Conservation (phyloP, 2,797 vertebrate species). For the Hippopotamyrus pictus region DNA sequence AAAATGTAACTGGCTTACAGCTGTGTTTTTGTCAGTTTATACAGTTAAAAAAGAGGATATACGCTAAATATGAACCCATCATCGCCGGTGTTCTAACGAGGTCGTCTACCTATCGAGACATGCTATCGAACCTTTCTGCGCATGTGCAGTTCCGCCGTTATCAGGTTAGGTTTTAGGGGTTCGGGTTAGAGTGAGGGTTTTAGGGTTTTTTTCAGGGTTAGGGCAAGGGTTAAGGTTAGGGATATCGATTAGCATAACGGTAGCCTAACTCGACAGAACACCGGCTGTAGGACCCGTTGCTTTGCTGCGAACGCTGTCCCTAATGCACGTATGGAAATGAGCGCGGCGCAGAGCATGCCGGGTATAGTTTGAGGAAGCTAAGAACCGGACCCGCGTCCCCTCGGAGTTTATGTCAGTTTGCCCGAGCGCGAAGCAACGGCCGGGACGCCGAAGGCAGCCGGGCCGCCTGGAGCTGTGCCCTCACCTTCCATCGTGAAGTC, state of each 20-base stretch:
- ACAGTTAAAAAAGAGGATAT: neutral
- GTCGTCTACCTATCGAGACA: too few species aligned
- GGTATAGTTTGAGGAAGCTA: neutral
- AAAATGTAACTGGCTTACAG: neutral
- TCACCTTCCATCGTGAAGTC: neutral
- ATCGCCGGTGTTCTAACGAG: too few species aligned
- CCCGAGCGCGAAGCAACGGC: neutral
- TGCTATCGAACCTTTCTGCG: too few species aligned
- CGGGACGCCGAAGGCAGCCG: neutral
- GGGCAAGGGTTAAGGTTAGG: too few species aligned
- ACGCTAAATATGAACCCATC: neutral
- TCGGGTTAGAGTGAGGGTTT: too few species aligned
- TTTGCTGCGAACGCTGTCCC: neutral
- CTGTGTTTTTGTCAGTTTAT: neutral
- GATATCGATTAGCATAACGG: too few species aligned
- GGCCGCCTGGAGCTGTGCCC: neutral
- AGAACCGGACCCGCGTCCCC: neutral
- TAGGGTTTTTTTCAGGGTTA: too few species aligned
- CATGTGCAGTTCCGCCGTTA: too few species aligned
- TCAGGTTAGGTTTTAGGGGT: too few species aligned
- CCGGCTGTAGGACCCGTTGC: neutral
- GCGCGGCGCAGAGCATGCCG: neutral
- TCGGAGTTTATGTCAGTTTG: neutral
- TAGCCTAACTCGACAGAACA: too few species aligned
- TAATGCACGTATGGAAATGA: neutral